A percentile compares a stretch with the other conserved stretches of the same genome.
Evolutionary conservation across 2,888 invertebrate genomes (phyloP).

Genomic region (Leptopterna dolabrata): DNA sequence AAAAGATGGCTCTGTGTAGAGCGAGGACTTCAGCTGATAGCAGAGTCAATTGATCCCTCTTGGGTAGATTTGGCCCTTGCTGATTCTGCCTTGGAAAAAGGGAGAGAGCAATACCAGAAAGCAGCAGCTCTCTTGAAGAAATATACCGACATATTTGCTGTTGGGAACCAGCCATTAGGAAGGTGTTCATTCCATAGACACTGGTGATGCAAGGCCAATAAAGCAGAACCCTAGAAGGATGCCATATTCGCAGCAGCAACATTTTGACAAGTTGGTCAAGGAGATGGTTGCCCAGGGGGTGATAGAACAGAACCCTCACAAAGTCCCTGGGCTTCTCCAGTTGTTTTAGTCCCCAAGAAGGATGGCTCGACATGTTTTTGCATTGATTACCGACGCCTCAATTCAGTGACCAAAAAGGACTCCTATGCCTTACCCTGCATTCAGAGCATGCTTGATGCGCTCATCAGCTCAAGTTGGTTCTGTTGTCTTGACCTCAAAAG

Average conservation of each 20-base stretch:
- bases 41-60: not conserved
- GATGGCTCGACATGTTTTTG: not conserved
- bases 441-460: not conserved
- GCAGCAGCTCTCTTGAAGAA: not conserved
- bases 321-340: not conserved
- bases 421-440: slow-evolving; percentile 16
- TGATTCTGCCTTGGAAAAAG: not conserved
- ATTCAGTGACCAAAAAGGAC: not conserved
- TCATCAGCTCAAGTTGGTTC: not conserved
- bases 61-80: not conserved
- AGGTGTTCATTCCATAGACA: not conserved
- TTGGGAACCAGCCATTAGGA: not conserved
- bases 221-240: slow-evolving; percentile 1
- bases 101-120: not conserved
- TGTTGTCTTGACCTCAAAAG: not conserved
- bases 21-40: not conserved
- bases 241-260: not conserved
- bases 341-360: not conserved
- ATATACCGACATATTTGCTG: not conserved
- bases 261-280: not conserved
- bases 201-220: not conserved
- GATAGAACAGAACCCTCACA: slow-evolving; percentile 8
- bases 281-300: slow-evolving; percentile 1
- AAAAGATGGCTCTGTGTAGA: not conserved
- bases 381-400: not conserved